phyloP scores from a whole-genome alignment of 2,888 invertebrate genomes.

The Ichneumoninae sp. region DNA sequence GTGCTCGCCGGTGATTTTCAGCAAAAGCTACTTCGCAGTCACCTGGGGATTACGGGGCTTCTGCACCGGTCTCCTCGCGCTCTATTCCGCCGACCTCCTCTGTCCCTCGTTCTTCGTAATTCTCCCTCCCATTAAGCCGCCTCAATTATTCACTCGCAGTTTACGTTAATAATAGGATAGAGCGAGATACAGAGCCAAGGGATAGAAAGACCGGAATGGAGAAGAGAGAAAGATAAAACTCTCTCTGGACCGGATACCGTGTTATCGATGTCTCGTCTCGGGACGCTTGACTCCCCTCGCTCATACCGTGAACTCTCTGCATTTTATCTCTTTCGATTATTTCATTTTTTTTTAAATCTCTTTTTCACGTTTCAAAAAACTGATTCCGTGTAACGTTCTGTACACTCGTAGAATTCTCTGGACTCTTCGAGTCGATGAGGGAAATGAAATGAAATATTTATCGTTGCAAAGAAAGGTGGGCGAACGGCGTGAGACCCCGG shows the following conservation, averaged over 20 bases:
- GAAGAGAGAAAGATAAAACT: constrained; percentile 41
- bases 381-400: not conserved
- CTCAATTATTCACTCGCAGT: constrained; percentile 81
- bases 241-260: constrained; percentile 42
- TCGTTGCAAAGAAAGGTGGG: constrained; percentile 6
- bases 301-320: not conserved
- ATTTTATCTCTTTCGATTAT: constrained; percentile 2
- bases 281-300: constrained; percentile 7
- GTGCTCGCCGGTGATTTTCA: constrained; percentile 12
- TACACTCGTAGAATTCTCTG: constrained; percentile 4
- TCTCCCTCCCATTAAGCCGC: constrained; percentile 82
- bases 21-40: constrained; percentile 75
- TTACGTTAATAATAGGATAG: constrained; percentile 82
- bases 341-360: not conserved
- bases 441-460: not conserved
- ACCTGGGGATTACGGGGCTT: constrained; percentile 77
- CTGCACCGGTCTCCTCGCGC: constrained; percentile 56
- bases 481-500: constrained; percentile 4
- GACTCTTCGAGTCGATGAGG: constrained; percentile 8
- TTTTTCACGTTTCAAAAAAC: not conserved
- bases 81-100: constrained; percentile 70
- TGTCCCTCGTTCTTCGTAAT: constrained; percentile 74
- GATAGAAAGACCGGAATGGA: constrained; percentile 54
- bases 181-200: constrained; percentile 52
- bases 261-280: constrained; percentile 55